Conservation (phyloP, 2,888 invertebrate genomes). For the Tenthredo livida region DNA sequence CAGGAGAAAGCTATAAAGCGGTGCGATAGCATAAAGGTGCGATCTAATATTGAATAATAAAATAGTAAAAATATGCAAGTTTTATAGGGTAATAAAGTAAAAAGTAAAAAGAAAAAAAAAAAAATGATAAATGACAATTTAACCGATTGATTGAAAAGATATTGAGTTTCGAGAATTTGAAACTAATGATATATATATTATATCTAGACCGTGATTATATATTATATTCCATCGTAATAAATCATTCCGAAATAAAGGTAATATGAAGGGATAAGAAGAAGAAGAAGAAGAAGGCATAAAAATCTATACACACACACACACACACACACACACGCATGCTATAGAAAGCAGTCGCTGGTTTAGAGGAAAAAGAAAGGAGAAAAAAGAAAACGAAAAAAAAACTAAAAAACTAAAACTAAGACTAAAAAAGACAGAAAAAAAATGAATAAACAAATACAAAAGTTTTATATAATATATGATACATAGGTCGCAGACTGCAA, state of each 20-base stretch:
- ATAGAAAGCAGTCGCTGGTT: slow-evolving; percentile 25
- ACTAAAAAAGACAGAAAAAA: slow-evolving; percentile 38
- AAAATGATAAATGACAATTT: neutral
- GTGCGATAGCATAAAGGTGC: slow-evolving; percentile 8
- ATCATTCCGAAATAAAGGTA: neutral
- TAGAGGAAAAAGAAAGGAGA: slow-evolving; percentile 48
- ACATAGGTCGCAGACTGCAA: slow-evolving; percentile 32
- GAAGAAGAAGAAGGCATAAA: neutral
- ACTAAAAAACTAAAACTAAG: neutral
- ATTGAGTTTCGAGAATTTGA: neutral
- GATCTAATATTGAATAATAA: slow-evolving; percentile 26
- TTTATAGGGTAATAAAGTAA: slow-evolving; percentile 39
- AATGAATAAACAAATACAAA: slow-evolving; percentile 45
- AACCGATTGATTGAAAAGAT: neutral
- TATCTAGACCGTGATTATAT: neutral
- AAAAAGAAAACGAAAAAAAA: neutral
- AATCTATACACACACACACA: neutral
- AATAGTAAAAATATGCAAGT: slow-evolving; percentile 30
- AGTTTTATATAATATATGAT: slow-evolving; percentile 27
- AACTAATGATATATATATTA: neutral
- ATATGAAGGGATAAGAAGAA: neutral
- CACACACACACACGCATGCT: slow-evolving; percentile 3
- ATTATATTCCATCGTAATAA: neutral
- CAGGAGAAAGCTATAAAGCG: neutral
- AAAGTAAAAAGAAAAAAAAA: neutral